These are phyloP conservation scores for Engystomops pustulosus DNA, from an alignment of 2,113 vertebrate species.

Conservation along the genomic window DNA sequence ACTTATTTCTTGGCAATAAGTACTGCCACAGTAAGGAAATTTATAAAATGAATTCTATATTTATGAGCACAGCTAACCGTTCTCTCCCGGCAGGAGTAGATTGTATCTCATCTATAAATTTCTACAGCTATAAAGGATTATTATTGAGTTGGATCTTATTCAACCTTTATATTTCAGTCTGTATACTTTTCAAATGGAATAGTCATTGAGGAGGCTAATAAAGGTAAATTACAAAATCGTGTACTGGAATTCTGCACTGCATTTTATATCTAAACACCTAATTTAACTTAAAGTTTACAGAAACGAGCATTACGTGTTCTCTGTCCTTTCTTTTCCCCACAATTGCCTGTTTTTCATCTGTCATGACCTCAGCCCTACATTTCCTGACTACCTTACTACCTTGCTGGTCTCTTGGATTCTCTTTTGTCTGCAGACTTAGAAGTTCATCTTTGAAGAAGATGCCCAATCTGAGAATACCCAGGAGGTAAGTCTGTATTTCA, in stretches of 20 bases:
- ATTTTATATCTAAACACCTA: neutral
- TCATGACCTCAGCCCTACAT: too few relatives aligned
- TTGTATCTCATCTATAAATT: neutral
- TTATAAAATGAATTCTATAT: conserved; percentile 22
- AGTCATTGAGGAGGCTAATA: neutral
- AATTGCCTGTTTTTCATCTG: too few relatives aligned
- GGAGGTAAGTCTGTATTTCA: too few relatives aligned
- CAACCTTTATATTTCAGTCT: neutral
- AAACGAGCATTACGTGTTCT: too few relatives aligned
- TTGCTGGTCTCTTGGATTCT: too few relatives aligned
- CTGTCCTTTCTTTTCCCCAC: too few relatives aligned
- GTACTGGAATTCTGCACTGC: neutral
- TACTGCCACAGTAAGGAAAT: conserved; percentile 13
- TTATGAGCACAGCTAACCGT: neutral
- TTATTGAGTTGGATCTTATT: neutral
- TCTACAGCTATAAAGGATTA: neutral
- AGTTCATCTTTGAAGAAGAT: too few relatives aligned
- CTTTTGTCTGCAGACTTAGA: too few relatives aligned
- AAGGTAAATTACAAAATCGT: neutral
- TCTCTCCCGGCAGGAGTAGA: neutral
- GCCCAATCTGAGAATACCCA: too few relatives aligned
- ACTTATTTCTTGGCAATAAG: conserved; percentile 34
- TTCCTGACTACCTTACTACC: too few relatives aligned
- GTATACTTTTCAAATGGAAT: neutral
- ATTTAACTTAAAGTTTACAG: neutral